Conservation (phyloP, 2,797 vertebrate genomes). For the Leptodactylus fallax region DNA sequence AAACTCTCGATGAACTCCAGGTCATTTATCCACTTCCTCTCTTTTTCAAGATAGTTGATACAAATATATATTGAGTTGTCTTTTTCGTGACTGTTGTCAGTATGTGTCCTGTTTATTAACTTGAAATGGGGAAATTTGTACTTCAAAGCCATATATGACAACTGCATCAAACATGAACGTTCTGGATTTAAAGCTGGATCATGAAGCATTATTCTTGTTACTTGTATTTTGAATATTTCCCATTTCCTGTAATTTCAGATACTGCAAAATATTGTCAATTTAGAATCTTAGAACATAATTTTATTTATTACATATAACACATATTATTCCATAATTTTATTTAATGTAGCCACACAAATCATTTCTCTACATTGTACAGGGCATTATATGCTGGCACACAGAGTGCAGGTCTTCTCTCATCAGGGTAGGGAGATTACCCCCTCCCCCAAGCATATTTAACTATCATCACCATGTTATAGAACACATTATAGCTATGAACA, state of each 20-base stretch:
- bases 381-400: not conserved
- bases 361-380: not conserved
- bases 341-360: too few species aligned
- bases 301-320: not conserved
- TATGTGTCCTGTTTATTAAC: slow-evolving; percentile 24
- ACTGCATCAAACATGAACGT: not conserved
- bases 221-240: not conserved
- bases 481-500: too few species aligned
- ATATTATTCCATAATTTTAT: not conserved
- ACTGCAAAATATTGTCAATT: not conserved
- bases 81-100: slow-evolving; percentile 35
- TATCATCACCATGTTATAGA: too few species aligned
- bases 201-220: not conserved
- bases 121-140: slow-evolving; percentile 42
- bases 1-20: slow-evolving; percentile 59
- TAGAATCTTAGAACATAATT: not conserved
- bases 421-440: too few species aligned
- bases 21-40: slow-evolving; percentile 56
- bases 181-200: not conserved
- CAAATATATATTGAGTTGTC: slow-evolving; percentile 34
- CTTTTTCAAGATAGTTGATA: slow-evolving; percentile 45
- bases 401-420: too few species aligned
- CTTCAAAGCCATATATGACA: not conserved
- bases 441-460: too few species aligned
- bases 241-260: not conserved